A percentile compares a stretch with the other conserved stretches of the same genome.
phyloP scores from a whole-genome alignment of 2,888 invertebrate species.

The Kryphioiulus occultus region DNA sequence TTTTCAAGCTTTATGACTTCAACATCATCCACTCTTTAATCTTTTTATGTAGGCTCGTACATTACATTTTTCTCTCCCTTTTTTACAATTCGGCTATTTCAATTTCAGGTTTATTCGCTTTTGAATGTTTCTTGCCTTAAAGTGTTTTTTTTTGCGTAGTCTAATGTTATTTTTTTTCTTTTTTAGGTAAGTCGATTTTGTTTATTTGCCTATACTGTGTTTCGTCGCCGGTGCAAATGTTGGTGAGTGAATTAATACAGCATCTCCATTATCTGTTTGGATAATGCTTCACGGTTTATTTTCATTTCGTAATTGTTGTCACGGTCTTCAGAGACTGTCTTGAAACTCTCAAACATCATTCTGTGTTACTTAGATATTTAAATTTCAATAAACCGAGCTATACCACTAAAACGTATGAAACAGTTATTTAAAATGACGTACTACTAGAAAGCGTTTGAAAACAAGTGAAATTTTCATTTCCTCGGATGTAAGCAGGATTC shows the following conservation, averaged over 20 bases:
- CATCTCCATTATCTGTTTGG: not conserved
- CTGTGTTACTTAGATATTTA: too few species aligned
- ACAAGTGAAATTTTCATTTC: too few species aligned
- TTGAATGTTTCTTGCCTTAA: not conserved
- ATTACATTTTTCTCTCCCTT: not conserved
- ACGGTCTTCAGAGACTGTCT: too few species aligned
- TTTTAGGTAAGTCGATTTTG: conserved; percentile 33
- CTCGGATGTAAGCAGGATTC: too few species aligned
- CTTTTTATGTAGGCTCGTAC: not conserved
- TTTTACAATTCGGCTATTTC: not conserved
- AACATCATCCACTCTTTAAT: not conserved
- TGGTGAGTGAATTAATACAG: conserved; percentile 37
- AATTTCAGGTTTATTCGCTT: not conserved
- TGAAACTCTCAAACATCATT: too few species aligned
- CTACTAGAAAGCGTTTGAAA: too few species aligned
- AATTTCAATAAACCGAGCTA: too few species aligned
- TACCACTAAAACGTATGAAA: too few species aligned
- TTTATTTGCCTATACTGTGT: not conserved
- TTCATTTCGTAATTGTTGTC: too few species aligned
- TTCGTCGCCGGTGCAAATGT: not conserved
- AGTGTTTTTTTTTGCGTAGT: too few species aligned
- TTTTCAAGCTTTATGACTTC: not conserved
- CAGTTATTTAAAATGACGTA: too few species aligned
- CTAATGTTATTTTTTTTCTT: not conserved
- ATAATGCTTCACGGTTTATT: not conserved